A percentile compares a stretch with the other conserved stretches of the same genome.
Conservation (phyloP, 2,888 invertebrate genomes). For the Lycaena phlaeas region DNA sequence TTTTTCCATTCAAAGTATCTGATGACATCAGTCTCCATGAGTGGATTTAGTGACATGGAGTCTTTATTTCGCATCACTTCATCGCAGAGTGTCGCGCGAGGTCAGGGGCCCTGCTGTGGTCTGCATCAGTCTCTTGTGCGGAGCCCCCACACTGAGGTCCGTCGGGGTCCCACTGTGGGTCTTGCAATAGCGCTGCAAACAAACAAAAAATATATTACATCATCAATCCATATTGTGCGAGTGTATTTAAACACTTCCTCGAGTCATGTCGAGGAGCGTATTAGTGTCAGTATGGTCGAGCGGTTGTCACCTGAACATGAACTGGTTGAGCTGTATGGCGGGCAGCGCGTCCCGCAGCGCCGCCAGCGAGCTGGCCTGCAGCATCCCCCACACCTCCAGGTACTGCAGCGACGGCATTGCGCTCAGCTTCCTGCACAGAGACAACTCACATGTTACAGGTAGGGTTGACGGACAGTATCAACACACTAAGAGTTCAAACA, state of each 20-base stretch:
- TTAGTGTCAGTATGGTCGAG: no score
- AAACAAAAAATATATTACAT: no score
- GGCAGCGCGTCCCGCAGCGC: conserved; percentile 50
- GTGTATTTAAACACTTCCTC: no score
- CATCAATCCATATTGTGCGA: no score
- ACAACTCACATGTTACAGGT: conserved; percentile 58
- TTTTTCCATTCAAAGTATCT: no score
- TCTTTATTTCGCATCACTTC: neutral
- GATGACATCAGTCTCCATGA: no score
- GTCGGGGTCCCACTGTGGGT: conserved; percentile 88
- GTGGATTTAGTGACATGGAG: neutral
- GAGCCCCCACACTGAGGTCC: conserved; percentile 93
- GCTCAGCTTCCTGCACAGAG: conserved; percentile 70
- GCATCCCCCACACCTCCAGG: conserved; percentile 87
- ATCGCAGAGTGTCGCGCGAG: neutral
- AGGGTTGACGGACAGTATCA: no score
- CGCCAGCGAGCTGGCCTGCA: conserved; percentile 68
- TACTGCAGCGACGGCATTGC: conserved; percentile 78
- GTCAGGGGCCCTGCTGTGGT: neutral
- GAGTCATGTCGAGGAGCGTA: no score
- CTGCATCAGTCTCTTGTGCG: conserved; percentile 82
- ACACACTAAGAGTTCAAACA: no score
- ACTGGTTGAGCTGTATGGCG: conserved; percentile 54
- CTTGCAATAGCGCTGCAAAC: conserved; percentile 84
- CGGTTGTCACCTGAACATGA: conserved; percentile 53